Conservation (phyloP, 2,797 vertebrate species). For the Bufotes viridis region DNA sequence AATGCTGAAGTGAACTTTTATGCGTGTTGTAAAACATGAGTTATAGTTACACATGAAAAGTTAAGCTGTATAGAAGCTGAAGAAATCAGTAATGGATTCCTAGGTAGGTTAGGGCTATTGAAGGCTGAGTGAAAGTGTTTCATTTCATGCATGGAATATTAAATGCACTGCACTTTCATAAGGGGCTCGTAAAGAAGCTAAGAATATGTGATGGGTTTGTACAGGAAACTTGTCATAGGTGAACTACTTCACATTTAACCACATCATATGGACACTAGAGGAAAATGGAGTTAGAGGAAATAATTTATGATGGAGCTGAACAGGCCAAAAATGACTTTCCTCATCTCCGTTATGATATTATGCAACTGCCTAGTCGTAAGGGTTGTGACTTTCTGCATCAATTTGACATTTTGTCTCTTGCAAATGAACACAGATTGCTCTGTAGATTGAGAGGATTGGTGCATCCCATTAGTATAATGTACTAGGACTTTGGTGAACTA, state of each 20-base stretch:
- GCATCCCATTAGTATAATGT: not conserved
- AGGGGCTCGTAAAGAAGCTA: conserved; percentile 20
- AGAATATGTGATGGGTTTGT: conserved; percentile 22
- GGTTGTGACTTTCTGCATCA: not conserved
- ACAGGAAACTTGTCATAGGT: conserved; percentile 19
- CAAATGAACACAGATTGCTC: not conserved
- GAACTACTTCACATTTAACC: conserved; percentile 13
- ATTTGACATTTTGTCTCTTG: not conserved
- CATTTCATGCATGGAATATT: conserved; percentile 20
- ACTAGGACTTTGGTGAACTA: not conserved
- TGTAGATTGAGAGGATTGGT: not conserved
- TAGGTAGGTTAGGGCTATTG: conserved; percentile 40
- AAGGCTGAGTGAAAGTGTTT: conserved; percentile 34
- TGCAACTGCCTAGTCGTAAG: not conserved
- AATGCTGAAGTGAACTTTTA: conserved; percentile 47
- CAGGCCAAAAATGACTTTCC: not conserved
- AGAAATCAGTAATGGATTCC: conserved; percentile 32
- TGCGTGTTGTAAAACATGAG: conserved; percentile 44
- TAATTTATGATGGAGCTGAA: conserved; percentile 2
- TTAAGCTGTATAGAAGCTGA: conserved; percentile 32
- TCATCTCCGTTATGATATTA: not conserved
- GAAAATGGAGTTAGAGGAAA: not conserved
- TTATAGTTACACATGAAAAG: conserved; percentile 48
- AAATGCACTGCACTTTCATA: conserved; percentile 30
- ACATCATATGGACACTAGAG: conserved; percentile 9